Evolutionary conservation across 2,888 invertebrate species (phyloP), one percentile per base, ranked within the genome.

Genomic region (Agrotis exclamationis): DNA sequence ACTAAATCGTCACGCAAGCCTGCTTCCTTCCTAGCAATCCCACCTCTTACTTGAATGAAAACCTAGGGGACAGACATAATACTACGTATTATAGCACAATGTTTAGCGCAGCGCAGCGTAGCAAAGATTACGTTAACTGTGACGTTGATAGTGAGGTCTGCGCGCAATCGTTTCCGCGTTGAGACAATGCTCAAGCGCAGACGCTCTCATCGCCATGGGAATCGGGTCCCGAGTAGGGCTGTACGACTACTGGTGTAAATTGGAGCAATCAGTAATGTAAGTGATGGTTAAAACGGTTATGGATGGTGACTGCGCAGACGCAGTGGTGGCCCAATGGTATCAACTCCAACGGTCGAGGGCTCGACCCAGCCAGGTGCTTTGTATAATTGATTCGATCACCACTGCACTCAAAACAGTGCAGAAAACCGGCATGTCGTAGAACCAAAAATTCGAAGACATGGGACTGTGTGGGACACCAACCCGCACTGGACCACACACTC

Each of bases 191-290:
- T 88, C 90, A 79, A 85, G 88, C 90, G 88, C 85, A 84, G 85
- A 88, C 86, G 85, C 90, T 92, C 91, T 89, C 91, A 89, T 88
- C 92, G 91, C 88, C 91, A 93, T 95, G 95, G 93, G 95, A 94
- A 94, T 87, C 87, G 86, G 80, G 79, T 74, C 74, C 54, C 64
- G 3, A n/a, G 33, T 66, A 85, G 85, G 85, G 86, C 33, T 86
- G 81, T 70, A 50, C 63, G 9, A 0, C 2, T 56, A 22, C 79
- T 58, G 47, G 39, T 56, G 51, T 16, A 56, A 73, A 79, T 68
- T 73, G 57, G 80, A 79, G 56, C 65, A 69, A 39, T 60, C 20
- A 68, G 48, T 54, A 24, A 50, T 18, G 7, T 62, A 44, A 47
- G 24, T 14, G 16, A 20, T 28, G 18, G n/a, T 48, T 68, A 53